Percentiles rank a stretch among this genome's conserved stretches.
Evolutionary conservation across 2,113 vertebrate species (phyloP).

Genomic region (Choloepus hoffmanni): DNA sequence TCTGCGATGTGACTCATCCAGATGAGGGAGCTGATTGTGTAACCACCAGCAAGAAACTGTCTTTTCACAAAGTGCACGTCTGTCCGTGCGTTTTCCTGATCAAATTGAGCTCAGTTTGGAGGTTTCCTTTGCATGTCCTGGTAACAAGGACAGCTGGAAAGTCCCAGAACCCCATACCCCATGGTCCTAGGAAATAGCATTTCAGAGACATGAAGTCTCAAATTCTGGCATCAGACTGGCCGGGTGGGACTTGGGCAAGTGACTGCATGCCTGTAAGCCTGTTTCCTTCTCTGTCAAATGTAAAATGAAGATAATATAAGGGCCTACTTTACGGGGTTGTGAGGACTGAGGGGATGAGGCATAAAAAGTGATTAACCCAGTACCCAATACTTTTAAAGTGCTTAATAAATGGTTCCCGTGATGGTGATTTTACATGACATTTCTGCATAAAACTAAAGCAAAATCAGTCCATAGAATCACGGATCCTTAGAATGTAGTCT

Average conservation of each 20-base stretch:
- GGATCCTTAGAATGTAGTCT: rapidly evolving
- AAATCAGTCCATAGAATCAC: rapidly evolving
- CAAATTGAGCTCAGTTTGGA: background rate
- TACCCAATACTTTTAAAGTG: background rate
- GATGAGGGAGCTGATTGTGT: background rate
- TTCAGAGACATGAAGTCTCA: background rate
- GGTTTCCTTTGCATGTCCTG: background rate
- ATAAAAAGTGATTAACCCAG: background rate
- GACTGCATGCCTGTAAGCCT: background rate
- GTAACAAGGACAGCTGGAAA: background rate
- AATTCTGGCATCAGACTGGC: background rate
- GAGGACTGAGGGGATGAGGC: no score
- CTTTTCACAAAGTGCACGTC: background rate
- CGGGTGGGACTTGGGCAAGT: background rate
- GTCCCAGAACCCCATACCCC: background rate
- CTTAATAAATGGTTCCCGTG: background rate
- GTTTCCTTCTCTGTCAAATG: background rate
- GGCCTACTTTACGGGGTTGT: background rate
- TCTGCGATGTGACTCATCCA: background rate
- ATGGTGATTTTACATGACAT: background rate
- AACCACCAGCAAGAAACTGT: background rate
- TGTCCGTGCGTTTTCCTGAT: background rate
- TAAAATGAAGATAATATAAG: no score
- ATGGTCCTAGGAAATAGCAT: background rate
- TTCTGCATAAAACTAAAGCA: background rate